Percentiles rank a stretch among this genome's conserved stretches.
Evolutionary conservation across 2,797 vertebrate genomes (phyloP).

Genomic region (Pangasius mekongensis): DNA sequence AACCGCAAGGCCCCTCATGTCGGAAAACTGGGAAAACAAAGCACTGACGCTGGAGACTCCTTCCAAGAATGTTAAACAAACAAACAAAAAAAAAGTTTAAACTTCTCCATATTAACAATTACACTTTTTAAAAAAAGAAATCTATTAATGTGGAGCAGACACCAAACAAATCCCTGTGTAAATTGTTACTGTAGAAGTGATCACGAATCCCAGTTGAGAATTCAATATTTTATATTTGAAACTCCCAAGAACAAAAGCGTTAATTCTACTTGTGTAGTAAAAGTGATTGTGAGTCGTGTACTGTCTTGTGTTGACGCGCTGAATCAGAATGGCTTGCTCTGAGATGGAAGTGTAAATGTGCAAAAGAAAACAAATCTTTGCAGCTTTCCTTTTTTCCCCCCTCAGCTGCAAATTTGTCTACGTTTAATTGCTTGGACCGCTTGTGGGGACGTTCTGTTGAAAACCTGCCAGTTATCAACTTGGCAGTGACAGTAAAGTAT

Average conservation of each 20-base stretch:
- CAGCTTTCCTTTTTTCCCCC: background rate
- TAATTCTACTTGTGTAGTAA: background rate
- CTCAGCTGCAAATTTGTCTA: constrained; percentile 18
- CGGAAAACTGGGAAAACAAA: background rate
- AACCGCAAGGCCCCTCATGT: background rate
- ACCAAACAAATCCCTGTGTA: background rate
- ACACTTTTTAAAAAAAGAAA: background rate
- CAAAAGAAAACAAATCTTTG: constrained; percentile 13
- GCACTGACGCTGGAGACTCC: background rate
- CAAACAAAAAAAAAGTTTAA: background rate
- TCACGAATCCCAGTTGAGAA: background rate
- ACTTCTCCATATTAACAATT: background rate
- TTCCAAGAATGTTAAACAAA: background rate
- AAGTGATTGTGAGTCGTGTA: background rate
- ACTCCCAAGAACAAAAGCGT: background rate
- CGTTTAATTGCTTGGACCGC: constrained; percentile 10
- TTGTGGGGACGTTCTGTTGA: constrained; percentile 26
- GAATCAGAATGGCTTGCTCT: background rate
- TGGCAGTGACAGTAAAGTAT: constrained; percentile 15
- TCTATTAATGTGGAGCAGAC: background rate
- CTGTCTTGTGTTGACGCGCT: background rate
- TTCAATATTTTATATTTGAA: background rate
- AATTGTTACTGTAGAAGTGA: background rate
- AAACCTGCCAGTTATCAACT: constrained; percentile 21
- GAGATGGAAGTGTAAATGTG: constrained; percentile 3